These are phyloP conservation scores for human DNA, from an alignment of 2,113 vertebrate species.

Conservation along the genomic window DNA sequence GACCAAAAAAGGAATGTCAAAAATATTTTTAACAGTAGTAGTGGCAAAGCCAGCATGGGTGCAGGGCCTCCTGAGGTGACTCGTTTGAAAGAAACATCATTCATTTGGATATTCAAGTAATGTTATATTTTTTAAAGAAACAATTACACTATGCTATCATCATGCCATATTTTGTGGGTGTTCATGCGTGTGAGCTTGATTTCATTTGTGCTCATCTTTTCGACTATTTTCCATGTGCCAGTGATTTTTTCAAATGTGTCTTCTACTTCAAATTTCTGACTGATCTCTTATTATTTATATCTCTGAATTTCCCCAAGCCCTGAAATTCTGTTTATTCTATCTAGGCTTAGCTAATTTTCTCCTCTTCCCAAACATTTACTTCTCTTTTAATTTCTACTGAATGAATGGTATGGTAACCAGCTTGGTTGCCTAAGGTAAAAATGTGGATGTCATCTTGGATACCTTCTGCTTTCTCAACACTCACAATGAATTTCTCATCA, in stretches of 20 bases:
- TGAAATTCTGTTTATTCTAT: background rate
- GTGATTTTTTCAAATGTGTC: background rate
- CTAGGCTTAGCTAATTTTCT: conserved; percentile 6
- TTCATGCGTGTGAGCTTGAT: background rate
- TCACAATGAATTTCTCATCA: background rate
- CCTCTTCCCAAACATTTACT: background rate
- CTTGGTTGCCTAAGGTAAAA: background rate
- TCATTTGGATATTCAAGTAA: conserved; percentile 25
- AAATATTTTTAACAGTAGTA: conserved; percentile 43
- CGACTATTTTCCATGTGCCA: background rate
- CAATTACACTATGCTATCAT: background rate
- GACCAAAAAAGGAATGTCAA: background rate
- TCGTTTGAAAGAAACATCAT: conserved; percentile 19
- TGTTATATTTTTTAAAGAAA: background rate
- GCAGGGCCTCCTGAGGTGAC: background rate
- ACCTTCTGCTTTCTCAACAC: background rate
- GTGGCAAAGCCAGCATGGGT: background rate
- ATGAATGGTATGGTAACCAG: background rate
- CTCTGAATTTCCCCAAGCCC: background rate
- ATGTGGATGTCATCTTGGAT: background rate
- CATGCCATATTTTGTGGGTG: background rate
- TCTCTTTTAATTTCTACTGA: background rate
- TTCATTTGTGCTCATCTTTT: background rate
- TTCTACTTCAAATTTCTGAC: background rate
- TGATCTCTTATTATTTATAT: background rate